Evolutionary conservation across 2,797 vertebrate species (phyloP), one percentile per base, ranked within the genome.

Genomic region (Galaxias olidus): DNA sequence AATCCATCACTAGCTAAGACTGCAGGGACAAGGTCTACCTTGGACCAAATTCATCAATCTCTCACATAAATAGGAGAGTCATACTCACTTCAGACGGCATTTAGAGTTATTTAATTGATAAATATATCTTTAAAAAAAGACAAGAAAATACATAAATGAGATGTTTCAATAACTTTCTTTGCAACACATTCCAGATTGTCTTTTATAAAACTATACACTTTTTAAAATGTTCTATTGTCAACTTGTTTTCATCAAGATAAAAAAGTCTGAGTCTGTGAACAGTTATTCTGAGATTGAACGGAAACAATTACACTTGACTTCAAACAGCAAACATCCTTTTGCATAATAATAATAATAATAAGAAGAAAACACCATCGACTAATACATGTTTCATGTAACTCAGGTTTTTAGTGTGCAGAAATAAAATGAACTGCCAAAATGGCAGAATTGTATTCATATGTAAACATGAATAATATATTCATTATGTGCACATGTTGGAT

Each of bases 1-100:
- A 86, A 88, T 82, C 81, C 81, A 71, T 85, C 80, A 78, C 59
- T 66, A 75, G 81, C 75, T 69, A 65, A 80, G 66, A 55, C 47
- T 46, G 72, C 1, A 64, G 69, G 66, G 46, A 53, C 20, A 54
- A 58, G 15, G 56, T 20, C 57, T 18, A 65, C 65, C 58, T 65
- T 17, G 19, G 41, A 43, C 45, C 54, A 59, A 41, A 56, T 68
- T 72, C 46, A 61, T 63, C 30, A 18, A 43, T 51, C 50, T 65
- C 59, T 67, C 53, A 54, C 66, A 74, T 71, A 74, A 75, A 47
- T 44, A 46, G 30, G 30, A 74, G 42, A 19, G 45, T 15, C 59
- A 62, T 72, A n/a, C 8, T 40, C 54, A 52, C 65, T 52, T 67
- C 47, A 18, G n/a, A n/a, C n/a, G n/a, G n/a, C n/a, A n/a, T n/a